A percentile compares a stretch with the other conserved stretches of the same genome.
These are phyloP conservation scores for Poeciliopsis turneri DNA, from an alignment of 2,797 vertebrate species.

Conservation along the genomic window DNA sequence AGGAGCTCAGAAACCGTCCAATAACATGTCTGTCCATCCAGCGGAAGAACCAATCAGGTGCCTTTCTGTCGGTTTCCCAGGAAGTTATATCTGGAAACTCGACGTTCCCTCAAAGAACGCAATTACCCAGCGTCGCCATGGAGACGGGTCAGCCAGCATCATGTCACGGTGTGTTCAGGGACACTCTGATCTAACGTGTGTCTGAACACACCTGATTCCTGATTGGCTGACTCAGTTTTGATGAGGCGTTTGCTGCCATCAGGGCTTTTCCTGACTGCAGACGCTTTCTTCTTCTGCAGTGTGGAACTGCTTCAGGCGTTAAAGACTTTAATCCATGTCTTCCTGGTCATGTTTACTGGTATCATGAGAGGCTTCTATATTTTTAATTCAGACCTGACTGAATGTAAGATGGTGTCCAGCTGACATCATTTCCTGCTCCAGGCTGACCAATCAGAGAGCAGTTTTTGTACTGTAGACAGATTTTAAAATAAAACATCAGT, in stretches of 20 bases:
- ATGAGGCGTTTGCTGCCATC: background rate
- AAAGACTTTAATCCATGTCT: background rate
- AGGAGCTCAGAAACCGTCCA: slow-evolving; percentile 7
- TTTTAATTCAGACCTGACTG: slow-evolving; percentile 28
- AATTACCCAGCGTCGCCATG: background rate
- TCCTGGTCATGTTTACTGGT: slow-evolving; percentile 41
- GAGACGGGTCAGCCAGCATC: background rate
- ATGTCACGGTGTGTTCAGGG: slow-evolving; percentile 12
- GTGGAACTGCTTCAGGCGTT: background rate
- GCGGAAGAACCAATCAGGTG: slow-evolving; percentile 24
- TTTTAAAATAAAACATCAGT: slow-evolving; percentile 47
- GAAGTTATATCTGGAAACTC: background rate
- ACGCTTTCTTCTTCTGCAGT: background rate
- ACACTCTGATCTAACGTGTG: background rate
- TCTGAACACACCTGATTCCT: slow-evolving; percentile 10
- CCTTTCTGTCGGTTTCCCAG: background rate
- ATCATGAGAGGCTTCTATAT: slow-evolving; percentile 39
- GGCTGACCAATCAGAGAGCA: slow-evolving; percentile 22
- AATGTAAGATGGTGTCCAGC: slow-evolving; percentile 28
- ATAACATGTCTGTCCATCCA: background rate
- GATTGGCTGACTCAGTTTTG: background rate
- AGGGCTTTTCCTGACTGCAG: background rate
- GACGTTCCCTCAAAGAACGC: background rate
- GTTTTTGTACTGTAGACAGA: slow-evolving; percentile 32
- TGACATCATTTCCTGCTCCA: slow-evolving; percentile 17